Evolutionary conservation across 2,888 invertebrate species (phyloP).

Genomic region (Ochropleura plecta): DNA sequence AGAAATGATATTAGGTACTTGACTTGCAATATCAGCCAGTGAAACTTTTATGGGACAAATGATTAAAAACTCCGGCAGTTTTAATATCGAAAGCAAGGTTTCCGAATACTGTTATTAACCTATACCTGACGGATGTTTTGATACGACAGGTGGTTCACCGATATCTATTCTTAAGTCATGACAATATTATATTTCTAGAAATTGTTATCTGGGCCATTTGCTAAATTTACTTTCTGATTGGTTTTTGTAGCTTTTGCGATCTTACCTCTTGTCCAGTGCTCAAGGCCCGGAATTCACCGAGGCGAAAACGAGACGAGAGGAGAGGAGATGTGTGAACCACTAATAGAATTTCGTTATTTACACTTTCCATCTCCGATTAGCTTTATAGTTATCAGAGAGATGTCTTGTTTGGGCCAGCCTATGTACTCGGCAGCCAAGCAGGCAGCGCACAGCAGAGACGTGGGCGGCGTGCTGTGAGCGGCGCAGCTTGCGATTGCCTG

Average conservation of each 20-base stretch:
- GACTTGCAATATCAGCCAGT: neutral
- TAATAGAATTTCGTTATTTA: no score
- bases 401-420: no score
- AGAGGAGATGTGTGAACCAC: neutral
- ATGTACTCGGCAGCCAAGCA: no score
- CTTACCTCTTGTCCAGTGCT: neutral
- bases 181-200: slow-evolving; percentile 19
- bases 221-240: slow-evolving; percentile 29
- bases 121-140: slow-evolving; percentile 23
- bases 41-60: slow-evolving; percentile 37
- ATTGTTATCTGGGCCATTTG: slow-evolving; percentile 9
- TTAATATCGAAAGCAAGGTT: slow-evolving; percentile 34
- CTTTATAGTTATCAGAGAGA: no score
- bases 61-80: slow-evolving; percentile 14
- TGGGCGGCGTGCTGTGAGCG: no score
- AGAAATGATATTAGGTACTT: slow-evolving; percentile 4
- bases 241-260: slow-evolving; percentile 13
- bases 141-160: slow-evolving; percentile 51
- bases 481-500: neutral
- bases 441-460: no score
- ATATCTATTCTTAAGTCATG: slow-evolving; percentile 42
- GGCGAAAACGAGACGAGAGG: neutral
- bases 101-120: slow-evolving; percentile 15
- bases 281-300: neutral
- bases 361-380: no score